A percentile compares a stretch with the other conserved stretches of the same genome.
Evolutionary conservation across 2,888 invertebrate genomes (phyloP).

Genomic region (Elysia crispata): DNA sequence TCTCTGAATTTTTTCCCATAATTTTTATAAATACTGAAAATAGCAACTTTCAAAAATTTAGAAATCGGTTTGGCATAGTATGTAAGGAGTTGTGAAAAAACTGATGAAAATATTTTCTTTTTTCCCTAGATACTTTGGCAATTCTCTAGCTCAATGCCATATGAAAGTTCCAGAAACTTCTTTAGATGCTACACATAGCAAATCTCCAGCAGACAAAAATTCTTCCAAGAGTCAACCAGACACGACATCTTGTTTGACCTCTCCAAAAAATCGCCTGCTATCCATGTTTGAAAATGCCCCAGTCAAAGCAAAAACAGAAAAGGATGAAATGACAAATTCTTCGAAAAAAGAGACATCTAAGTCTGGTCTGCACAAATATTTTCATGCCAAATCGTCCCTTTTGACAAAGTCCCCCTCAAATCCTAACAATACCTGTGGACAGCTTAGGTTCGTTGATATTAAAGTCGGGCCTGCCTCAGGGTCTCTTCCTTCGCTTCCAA

Average conservation of each 20-base stretch:
- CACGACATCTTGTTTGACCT: not conserved
- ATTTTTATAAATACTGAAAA: too few species aligned
- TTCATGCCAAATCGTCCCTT: not conserved
- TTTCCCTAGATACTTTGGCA: constrained; percentile 27
- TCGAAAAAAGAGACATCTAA: not conserved
- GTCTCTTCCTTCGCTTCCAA: not conserved
- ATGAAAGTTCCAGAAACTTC: not conserved
- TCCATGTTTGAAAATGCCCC: constrained; percentile 37
- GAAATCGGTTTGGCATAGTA: too few species aligned
- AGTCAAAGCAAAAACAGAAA: not conserved
- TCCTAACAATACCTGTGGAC: not conserved
- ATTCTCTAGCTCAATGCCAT: not conserved
- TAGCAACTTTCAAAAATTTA: too few species aligned
- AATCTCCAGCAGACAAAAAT: not conserved
- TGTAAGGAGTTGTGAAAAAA: too few species aligned
- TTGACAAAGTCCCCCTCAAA: too few species aligned
- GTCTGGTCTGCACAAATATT: constrained; percentile 10
- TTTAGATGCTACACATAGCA: not conserved
- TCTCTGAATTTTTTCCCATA: too few species aligned
- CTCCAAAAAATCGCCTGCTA: constrained; percentile 9
- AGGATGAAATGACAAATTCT: not conserved
- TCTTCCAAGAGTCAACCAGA: not conserved
- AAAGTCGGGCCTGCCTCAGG: too few species aligned
- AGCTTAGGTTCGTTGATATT: not conserved
- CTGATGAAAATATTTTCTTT: not conserved